phyloP scores from a whole-genome alignment of 2,888 invertebrate species.

The Pyrrhia umbra region DNA sequence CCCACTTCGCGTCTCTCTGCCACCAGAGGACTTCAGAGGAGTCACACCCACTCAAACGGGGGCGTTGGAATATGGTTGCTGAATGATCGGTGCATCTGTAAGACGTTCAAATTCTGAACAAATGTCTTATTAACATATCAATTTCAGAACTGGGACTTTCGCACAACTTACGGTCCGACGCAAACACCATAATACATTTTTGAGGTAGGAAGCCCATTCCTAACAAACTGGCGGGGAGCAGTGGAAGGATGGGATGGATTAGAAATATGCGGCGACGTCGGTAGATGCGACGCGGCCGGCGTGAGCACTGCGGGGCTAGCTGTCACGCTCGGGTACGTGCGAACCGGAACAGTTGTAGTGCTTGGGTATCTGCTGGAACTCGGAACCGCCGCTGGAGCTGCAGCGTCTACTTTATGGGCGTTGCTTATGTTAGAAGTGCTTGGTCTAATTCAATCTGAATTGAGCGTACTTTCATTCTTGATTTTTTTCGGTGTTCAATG shows the following conservation, averaged over 20 bases:
- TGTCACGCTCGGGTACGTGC: conserved; percentile 31
- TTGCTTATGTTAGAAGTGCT: conserved; percentile 28
- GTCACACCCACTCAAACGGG: conserved; percentile 28
- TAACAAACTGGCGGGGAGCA: not conserved
- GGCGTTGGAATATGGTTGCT: conserved; percentile 26
- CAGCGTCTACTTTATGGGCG: conserved; percentile 28
- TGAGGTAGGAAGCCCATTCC: too few relatives aligned
- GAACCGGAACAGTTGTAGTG: conserved; percentile 19
- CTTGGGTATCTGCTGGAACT: conserved; percentile 35
- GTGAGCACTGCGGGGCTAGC: conserved; percentile 5
- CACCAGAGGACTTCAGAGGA: too few relatives aligned
- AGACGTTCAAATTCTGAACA: conserved; percentile 20
- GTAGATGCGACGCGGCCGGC: conserved; percentile 1
- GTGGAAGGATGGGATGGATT: not conserved
- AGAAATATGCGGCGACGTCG: conserved; percentile 17
- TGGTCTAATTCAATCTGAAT: conserved; percentile 23
- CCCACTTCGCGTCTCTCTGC: too few relatives aligned
- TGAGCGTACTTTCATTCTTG: conserved; percentile 22
- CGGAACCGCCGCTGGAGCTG: conserved; percentile 3
- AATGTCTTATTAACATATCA: not conserved
- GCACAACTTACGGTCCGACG: conserved; percentile 53
- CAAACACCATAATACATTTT: too few relatives aligned
- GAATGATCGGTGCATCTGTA: conserved; percentile 41
- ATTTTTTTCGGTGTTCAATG: conserved; percentile 9
- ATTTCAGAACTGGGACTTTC: not conserved